Base-by-base conservation (phyloP, 2,888 invertebrate species). In the Celastrina argiolus region DNA sequence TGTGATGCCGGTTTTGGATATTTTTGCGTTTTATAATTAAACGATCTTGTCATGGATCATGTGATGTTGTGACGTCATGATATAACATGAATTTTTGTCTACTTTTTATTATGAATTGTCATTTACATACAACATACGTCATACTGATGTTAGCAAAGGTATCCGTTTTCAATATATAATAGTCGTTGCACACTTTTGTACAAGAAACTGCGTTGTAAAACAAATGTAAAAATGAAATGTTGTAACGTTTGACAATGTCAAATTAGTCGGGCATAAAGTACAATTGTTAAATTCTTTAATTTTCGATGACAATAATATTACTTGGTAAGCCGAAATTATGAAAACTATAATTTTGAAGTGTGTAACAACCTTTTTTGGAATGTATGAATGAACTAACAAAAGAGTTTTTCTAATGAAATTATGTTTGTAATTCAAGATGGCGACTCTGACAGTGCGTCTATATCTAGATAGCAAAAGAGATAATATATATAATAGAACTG, bases 371-470 rank as follows among this genome's bases (percentile, higher is more conserved):
- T 7, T 10, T 28, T 31, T 18, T 18, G 31, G 18, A 34, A n/a
- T 14, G 18, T 61, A 39, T 61, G 61, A 34, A 59, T 61, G 61
- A 36, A 61, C 39, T 61, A 61, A 39, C 18, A 61, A 31, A 31
- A 18, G 39, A 61, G 61, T 36, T 34, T 34, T 34, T 12, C 1
- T 7, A 61, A 59, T 31, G 12, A 7, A 34, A 59, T 59, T 34
- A 16, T 36, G 1, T 36, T 36, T 61, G 18, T 61, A 7, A 22
- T 22, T 61, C 18, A 39, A 39, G 22, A 36, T 61, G 61, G 61
- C 39, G 61, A 14, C 61, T 51, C 22, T 51, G 51, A 36, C 36
- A 36, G 36, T 5, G 6, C 31, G 31, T 31, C 10, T 7, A 8
- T 36, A 1, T 36, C 12, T 36, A 36, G 36, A 36, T 36, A 2